phyloP scores from a whole-genome alignment of 1,140 invertebrate species.

The Ooceraea biroi region DNA sequence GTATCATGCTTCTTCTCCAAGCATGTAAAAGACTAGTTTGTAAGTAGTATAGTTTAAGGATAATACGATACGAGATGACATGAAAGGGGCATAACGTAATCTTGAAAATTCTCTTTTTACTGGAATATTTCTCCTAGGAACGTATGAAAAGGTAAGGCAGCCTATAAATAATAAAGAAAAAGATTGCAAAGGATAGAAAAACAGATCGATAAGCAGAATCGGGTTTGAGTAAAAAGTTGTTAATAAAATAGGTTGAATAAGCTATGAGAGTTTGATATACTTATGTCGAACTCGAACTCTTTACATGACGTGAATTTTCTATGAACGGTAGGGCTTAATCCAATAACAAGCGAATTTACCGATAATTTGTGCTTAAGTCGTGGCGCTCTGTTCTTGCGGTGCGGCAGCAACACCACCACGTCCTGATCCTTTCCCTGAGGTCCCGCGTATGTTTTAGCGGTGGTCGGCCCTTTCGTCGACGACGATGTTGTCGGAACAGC shows the following conservation, averaged over 20 bases:
- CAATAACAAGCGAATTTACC: constrained; percentile 65
- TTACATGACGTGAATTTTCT: neutral
- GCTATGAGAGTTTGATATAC: neutral
- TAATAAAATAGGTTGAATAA: neutral
- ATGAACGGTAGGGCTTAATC: neutral
- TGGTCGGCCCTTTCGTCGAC: constrained; percentile 38
- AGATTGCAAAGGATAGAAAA: neutral
- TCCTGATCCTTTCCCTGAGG: constrained; percentile 79
- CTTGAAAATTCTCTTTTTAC: too few relatives aligned
- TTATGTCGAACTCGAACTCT: neutral
- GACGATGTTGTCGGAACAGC: constrained; percentile 64
- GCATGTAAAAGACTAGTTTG: neutral
- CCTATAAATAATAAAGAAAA: neutral
- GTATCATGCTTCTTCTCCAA: neutral
- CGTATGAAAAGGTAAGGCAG: too few relatives aligned
- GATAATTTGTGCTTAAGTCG: constrained; percentile 82
- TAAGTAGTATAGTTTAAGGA: too few relatives aligned
- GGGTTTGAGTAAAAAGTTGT: neutral
- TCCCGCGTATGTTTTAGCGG: constrained; percentile 63
- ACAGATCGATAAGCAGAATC: neutral
- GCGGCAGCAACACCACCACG: constrained; percentile 81
- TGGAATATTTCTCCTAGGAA: too few relatives aligned
- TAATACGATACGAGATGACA: too few relatives aligned
- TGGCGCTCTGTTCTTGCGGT: constrained; percentile 79
- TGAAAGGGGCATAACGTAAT: too few relatives aligned